Percentiles rank a stretch among this genome's conserved stretches.
phyloP scores from a whole-genome alignment of 2,888 invertebrate genomes.

The Rhabditoides inermis region DNA sequence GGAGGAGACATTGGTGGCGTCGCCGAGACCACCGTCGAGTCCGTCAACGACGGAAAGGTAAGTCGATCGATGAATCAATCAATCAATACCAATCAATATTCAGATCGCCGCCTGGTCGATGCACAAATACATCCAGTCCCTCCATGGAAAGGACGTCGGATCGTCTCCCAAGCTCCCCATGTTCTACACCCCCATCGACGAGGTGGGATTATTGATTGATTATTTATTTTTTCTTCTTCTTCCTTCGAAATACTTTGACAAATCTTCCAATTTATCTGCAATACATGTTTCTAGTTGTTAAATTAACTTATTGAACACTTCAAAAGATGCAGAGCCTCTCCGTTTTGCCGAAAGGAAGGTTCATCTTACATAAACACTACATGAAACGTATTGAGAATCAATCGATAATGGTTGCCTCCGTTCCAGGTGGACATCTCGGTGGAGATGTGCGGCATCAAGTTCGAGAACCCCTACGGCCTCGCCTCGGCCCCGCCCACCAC shows the following conservation, averaged over 20 bases:
- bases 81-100: conserved; percentile 1
- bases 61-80: conserved; percentile 59
- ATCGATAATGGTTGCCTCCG: not conserved
- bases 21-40: conserved; percentile 93
- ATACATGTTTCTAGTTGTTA: too few relatives aligned
- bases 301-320: too few relatives aligned
- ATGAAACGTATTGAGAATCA: too few relatives aligned
- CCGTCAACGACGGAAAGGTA: conserved; percentile 94
- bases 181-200: conserved; percentile 83
- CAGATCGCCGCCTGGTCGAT: conserved; percentile 60
- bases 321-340: too few relatives aligned
- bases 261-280: too few relatives aligned
- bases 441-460: conserved; percentile 82
- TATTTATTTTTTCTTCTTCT: too few relatives aligned
- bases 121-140: conserved; percentile 76
- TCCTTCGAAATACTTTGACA: too few relatives aligned
- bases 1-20: conserved; percentile 90
- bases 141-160: conserved; percentile 60
- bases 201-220: conserved; percentile 49
- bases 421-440: conserved; percentile 75
- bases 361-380: too few relatives aligned
- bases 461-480: conserved; percentile 90
- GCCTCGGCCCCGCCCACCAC: conserved; percentile 96
- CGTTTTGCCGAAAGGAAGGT: too few relatives aligned
- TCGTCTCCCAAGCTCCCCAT: conserved; percentile 72